Evolutionary conservation across 1,140 invertebrate genomes (phyloP), one percentile per base, ranked within the genome.

Genomic region (Stenopsyche tienmushanensis): DNA sequence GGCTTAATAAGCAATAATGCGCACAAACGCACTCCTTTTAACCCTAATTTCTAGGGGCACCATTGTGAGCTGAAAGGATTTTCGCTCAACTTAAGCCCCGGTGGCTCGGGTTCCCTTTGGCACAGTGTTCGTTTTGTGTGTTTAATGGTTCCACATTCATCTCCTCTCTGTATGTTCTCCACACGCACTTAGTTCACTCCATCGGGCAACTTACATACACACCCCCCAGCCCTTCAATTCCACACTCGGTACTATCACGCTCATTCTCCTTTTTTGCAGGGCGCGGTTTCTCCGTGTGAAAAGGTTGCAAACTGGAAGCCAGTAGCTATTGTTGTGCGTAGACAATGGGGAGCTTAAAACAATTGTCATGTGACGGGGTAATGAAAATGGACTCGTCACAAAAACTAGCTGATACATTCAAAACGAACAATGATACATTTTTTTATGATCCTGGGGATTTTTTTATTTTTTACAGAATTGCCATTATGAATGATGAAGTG

Each of bases 101-200:
- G 29, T 34, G 13, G 29, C 29, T 7, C 5, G 5, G 5, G 13
- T 13, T 34, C 29, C 13, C 47, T 10, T n/a, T 20, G 2, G 47
- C 47, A 21, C 47, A 25, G 39, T 44, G 34, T 60, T 60, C 57
- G 57, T 60, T 60, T 60, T 60, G 41, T 60, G 57, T 45, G 57
- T 60, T 47, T 60, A 60, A 60, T 60, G 57, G 44, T 44, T 25
- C 21, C 10, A 45, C 41, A 60, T 60, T 45, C 44, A 47, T 60
- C 57, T 60, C n/a, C 15, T 54, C 10, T 54, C 47, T 18, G 10
- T 13, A n/a, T 25, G 23, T 21, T 29, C 8, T n/a, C 3, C 8
- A 10, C 20, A 24, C 24, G 20, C 52, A 8, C 20, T 24, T 54
- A 54, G 23, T 25, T 7, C 52, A 13, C 25, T 25, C 8, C 24